phyloP scores from a whole-genome alignment of 2,888 invertebrate genomes.

The Agrilus biguttatus region DNA sequence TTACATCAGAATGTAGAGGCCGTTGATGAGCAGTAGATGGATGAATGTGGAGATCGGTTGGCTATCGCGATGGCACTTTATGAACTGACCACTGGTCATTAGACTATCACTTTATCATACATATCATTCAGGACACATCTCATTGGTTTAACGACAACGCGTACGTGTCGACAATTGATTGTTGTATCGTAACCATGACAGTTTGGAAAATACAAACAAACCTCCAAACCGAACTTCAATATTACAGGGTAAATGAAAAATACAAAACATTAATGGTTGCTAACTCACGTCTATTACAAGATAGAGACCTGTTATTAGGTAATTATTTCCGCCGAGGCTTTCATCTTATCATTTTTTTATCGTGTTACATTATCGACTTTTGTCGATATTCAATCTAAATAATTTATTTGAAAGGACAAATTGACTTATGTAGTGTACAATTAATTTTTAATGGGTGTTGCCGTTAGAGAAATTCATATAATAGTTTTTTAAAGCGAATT shows the following conservation, averaged over 20 bases:
- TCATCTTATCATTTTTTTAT: neutral
- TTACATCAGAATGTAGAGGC: no score
- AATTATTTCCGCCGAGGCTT: neutral
- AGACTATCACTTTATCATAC: conserved; percentile 27
- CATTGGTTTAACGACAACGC: conserved; percentile 20
- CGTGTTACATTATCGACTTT: neutral
- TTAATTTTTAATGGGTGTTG: no score
- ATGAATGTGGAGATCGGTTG: conserved; percentile 8
- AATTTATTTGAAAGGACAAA: no score
- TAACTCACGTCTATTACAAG: neutral
- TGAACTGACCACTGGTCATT: conserved; percentile 28
- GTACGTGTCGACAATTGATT: conserved; percentile 32
- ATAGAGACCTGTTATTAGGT: neutral
- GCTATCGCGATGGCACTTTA: conserved; percentile 19
- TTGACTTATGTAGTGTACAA: no score
- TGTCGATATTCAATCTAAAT: no score
- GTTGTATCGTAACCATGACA: conserved; percentile 27
- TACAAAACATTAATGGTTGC: conserved; percentile 4
- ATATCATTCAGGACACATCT: conserved; percentile 24
- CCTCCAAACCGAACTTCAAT: conserved; percentile 4
- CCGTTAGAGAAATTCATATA: no score
- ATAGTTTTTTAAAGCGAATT: no score
- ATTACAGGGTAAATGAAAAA: neutral
- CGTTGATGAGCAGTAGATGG: neutral
- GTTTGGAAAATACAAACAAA: conserved; percentile 28